Evolutionary conservation across 2,113 vertebrate genomes (phyloP).

Genomic region (Ammodramus savannarum): DNA sequence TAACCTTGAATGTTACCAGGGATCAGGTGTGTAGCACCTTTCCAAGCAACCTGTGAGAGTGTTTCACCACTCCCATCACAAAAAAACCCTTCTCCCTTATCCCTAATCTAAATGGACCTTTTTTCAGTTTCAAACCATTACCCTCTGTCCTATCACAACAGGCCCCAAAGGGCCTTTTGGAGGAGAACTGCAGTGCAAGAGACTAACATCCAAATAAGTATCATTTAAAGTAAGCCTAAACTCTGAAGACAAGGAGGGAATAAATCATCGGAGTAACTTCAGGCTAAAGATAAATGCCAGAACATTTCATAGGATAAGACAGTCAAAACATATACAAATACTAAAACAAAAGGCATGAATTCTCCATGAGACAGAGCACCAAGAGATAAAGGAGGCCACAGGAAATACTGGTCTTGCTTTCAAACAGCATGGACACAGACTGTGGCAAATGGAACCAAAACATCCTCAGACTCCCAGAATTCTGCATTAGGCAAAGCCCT

Average conservation of each 20-base stretch:
- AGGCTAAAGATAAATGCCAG: not conserved
- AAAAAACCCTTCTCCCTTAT: not conserved
- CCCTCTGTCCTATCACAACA: fast-evolving
- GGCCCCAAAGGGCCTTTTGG: not conserved
- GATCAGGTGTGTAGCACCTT: not conserved
- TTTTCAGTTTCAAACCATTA: not conserved
- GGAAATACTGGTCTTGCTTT: not conserved
- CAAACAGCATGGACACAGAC: not conserved
- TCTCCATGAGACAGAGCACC: not conserved
- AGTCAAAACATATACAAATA: not conserved
- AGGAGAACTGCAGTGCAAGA: not conserved
- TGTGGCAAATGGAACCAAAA: not conserved
- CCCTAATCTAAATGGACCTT: not conserved
- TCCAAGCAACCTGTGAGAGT: not conserved
- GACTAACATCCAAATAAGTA: not conserved
- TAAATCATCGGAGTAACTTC: not conserved
- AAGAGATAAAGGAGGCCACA: not conserved
- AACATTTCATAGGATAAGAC: not conserved
- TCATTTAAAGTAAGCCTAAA: conserved; percentile 24
- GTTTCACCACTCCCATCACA: not conserved
- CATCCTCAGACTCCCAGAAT: fast-evolving
- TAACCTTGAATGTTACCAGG: not conserved
- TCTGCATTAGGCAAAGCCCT: not conserved
- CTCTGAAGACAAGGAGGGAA: conserved; percentile 4
- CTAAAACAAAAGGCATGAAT: not conserved